A percentile compares a stretch with the other conserved stretches of the same genome.
Conservation (phyloP, 1,140 invertebrate genomes). For the Cydia strobilella region DNA sequence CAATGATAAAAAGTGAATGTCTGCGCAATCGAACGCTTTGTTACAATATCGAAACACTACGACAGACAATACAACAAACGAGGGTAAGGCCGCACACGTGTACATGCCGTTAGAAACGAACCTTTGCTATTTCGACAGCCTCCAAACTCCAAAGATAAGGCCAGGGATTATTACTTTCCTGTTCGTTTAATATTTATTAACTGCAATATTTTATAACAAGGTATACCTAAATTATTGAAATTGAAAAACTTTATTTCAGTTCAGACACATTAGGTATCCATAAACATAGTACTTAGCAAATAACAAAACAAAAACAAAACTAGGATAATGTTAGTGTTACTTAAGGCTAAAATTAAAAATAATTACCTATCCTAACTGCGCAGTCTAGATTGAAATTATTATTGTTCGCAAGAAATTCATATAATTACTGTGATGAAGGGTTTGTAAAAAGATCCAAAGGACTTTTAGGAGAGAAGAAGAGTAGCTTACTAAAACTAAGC, state of each 20-base stretch:
- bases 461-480: too few species aligned
- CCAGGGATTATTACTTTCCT: constrained; percentile 1
- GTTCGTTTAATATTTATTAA: background rate
- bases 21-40: constrained; percentile 46
- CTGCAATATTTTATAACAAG: background rate
- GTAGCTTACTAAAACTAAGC: too few species aligned
- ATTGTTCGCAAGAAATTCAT: background rate
- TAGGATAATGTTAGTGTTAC: too few species aligned
- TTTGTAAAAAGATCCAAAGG: too few species aligned
- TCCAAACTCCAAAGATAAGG: constrained; percentile 45
- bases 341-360: too few species aligned
- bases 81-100: constrained; percentile 48
- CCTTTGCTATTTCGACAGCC: constrained; percentile 37
- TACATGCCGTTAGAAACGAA: constrained; percentile 41
- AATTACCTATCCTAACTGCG: too few species aligned
- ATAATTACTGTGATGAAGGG: too few species aligned
- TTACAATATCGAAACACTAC: constrained; percentile 42
- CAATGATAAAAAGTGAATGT: constrained; percentile 43
- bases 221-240: background rate
- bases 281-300: too few species aligned
- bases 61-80: constrained; percentile 41
- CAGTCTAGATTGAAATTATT: too few species aligned
- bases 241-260: too few species aligned
- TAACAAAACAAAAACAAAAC: too few species aligned
- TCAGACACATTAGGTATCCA: too few species aligned